Percentiles rank a stretch among this genome's conserved stretches.
Conservation (phyloP, 2,888 invertebrate genomes). For the Morpho achilles region DNA sequence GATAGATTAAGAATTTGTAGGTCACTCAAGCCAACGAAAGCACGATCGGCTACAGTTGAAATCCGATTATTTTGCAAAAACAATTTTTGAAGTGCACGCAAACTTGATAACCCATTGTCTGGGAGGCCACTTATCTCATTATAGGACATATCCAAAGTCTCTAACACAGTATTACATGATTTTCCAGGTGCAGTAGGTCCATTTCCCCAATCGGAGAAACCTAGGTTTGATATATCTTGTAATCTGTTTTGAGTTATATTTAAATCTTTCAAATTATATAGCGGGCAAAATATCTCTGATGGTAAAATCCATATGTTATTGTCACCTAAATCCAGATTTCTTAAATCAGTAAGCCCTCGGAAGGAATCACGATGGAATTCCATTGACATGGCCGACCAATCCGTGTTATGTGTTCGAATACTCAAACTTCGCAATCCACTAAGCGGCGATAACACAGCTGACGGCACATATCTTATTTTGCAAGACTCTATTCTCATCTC, state of each 20-base stretch:
- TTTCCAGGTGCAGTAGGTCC: slow-evolving; percentile 83
- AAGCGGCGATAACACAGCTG: slow-evolving; percentile 83
- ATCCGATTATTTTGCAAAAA: slow-evolving; percentile 88
- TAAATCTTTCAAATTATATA: slow-evolving; percentile 82
- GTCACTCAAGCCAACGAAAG: slow-evolving; percentile 84
- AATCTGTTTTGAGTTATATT: slow-evolving; percentile 88
- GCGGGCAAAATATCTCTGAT: slow-evolving; percentile 84
- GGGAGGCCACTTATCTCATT: slow-evolving; percentile 86
- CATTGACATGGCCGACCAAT: slow-evolving; percentile 89
- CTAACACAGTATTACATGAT: slow-evolving; percentile 84
- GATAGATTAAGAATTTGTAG: slow-evolving; percentile 87
- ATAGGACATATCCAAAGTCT: slow-evolving; percentile 84
- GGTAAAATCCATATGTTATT: slow-evolving; percentile 89
- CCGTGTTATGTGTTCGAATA: slow-evolving; percentile 86
- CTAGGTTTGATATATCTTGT: slow-evolving; percentile 87
- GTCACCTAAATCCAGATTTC: slow-evolving; percentile 84
- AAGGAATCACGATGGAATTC: slow-evolving; percentile 86
- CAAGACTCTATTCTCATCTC: slow-evolving; percentile 87
- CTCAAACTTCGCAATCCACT: slow-evolving; percentile 83
- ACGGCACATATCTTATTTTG: slow-evolving; percentile 86
- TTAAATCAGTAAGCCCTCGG: slow-evolving; percentile 82
- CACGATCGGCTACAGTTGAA: slow-evolving; percentile 85
- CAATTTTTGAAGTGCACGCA: slow-evolving; percentile 84
- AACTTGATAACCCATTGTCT: slow-evolving; percentile 84
- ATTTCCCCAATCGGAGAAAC: slow-evolving; percentile 86